Conservation (phyloP, 2,113 vertebrate genomes). For the Naja naja region DNA sequence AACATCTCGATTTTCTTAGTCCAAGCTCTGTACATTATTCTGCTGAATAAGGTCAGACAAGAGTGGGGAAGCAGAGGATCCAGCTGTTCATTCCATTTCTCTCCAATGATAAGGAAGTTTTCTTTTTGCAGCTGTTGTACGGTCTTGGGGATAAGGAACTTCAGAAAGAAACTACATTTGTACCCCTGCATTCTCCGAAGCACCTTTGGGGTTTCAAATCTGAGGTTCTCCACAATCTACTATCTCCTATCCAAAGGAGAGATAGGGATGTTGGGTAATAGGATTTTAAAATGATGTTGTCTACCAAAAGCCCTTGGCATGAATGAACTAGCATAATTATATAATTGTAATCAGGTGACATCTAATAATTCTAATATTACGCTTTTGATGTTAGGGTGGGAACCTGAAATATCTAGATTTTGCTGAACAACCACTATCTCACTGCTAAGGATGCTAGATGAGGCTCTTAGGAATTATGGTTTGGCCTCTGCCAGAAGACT, state of each 20-base stretch:
- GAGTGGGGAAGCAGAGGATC: neutral
- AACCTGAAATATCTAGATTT: neutral
- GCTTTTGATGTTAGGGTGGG: neutral
- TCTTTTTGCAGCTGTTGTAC: neutral
- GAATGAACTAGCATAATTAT: neutral
- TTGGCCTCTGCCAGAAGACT: neutral
- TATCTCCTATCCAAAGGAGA: neutral
- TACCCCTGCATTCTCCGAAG: neutral
- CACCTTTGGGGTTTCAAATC: neutral
- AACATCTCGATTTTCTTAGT: neutral
- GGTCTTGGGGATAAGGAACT: neutral
- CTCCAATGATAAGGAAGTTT: neutral
- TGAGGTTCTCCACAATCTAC: neutral
- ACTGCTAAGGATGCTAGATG: neutral
- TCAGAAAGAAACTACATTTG: neutral
- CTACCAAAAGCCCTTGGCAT: neutral
- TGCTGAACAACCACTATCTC: neutral
- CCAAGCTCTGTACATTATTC: neutral
- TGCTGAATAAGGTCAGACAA: neutral
- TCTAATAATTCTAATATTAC: neutral
- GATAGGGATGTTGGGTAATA: neutral
- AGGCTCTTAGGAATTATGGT: neutral
- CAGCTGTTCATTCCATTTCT: neutral
- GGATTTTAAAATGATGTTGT: neutral
- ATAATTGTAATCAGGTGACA: neutral